Evolutionary conservation across 2,797 vertebrate species (phyloP).

Genomic region (Sparidentex hasta): DNA sequence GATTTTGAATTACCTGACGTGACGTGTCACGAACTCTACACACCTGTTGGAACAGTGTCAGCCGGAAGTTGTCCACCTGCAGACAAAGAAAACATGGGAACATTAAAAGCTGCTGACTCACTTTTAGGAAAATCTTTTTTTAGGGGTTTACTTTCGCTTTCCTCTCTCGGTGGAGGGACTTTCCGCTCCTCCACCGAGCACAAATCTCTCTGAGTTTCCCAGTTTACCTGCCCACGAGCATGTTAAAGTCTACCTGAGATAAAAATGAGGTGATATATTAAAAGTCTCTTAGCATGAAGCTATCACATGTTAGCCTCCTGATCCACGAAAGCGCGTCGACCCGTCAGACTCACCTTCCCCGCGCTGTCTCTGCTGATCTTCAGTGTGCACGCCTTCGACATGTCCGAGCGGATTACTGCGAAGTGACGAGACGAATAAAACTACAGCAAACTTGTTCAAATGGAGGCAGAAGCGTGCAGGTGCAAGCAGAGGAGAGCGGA

Average conservation of each 20-base stretch:
- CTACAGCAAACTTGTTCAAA: too few relatives aligned
- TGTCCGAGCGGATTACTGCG: conserved; percentile 26
- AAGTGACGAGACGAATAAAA: neutral
- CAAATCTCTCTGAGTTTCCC: neutral
- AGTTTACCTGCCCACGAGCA: rapidly evolving
- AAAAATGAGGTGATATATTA: rapidly evolving
- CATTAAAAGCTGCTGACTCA: conserved; percentile 64
- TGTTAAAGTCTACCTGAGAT: neutral
- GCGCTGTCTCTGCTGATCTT: conserved; percentile 67
- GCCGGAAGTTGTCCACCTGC: conserved; percentile 82
- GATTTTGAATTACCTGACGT: too few relatives aligned
- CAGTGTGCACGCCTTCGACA: conserved; percentile 68
- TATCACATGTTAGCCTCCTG: neutral
- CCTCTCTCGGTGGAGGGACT: neutral
- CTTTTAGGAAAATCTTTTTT: neutral
- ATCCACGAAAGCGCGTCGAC: too few relatives aligned
- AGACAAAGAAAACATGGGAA: neutral
- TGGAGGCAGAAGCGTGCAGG: too few relatives aligned
- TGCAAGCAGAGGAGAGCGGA: neutral
- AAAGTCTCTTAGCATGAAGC: neutral
- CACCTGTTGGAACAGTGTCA: conserved; percentile 78
- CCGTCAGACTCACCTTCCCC: conserved; percentile 65
- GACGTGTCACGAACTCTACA: neutral
- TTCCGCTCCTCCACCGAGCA: neutral
- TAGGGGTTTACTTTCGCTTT: conserved; percentile 71